These are phyloP conservation scores for Vultur gryphus DNA, from an alignment of 2,797 vertebrate genomes.

Conservation along the genomic window DNA sequence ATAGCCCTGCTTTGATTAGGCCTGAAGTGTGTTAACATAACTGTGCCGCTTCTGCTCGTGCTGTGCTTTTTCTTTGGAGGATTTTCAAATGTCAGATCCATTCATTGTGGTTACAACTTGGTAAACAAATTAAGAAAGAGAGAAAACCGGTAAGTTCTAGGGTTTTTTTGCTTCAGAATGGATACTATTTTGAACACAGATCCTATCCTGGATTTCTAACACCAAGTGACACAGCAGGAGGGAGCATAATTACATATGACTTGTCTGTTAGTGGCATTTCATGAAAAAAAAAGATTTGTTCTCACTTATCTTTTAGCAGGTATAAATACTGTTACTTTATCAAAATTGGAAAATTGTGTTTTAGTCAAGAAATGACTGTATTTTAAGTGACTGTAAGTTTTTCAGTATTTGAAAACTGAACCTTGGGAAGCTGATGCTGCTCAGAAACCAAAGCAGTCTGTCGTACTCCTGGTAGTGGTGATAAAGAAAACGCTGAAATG, in stretches of 20 bases:
- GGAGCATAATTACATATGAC: neutral
- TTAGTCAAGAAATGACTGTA: neutral
- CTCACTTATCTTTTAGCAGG: neutral
- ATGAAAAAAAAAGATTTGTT: neutral
- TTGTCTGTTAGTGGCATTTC: neutral
- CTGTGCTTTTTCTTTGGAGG: neutral
- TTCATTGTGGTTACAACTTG: neutral
- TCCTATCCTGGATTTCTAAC: neutral
- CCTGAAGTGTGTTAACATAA: neutral
- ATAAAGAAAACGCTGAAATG: neutral
- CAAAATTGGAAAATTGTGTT: neutral
- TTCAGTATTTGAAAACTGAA: neutral
- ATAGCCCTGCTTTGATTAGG: neutral
- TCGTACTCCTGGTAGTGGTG: fast-evolving
- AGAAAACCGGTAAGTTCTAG: neutral
- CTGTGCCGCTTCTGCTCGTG: neutral
- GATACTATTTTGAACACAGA: neutral
- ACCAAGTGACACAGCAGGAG: neutral
- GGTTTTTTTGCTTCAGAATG: neutral
- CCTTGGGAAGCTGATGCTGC: neutral
- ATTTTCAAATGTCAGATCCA: neutral
- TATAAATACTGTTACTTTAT: neutral
- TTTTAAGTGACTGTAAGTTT: neutral
- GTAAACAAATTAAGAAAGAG: neutral
- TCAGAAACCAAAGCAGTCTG: neutral